These are phyloP conservation scores for Hassar affinis DNA, from an alignment of 2,113 vertebrate species.

Conservation along the genomic window DNA sequence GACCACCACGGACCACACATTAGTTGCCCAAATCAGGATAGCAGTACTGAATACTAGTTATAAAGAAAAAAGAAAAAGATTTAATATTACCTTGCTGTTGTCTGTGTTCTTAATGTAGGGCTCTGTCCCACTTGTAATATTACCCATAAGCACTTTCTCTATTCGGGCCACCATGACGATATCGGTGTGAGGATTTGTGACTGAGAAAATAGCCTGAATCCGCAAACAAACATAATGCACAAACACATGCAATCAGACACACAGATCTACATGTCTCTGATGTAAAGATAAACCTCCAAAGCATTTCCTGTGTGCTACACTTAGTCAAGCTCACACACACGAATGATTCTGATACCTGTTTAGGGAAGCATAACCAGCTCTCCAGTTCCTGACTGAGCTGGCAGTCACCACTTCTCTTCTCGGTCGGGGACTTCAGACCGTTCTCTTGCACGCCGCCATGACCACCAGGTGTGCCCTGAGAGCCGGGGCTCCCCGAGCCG, in stretches of 20 bases:
- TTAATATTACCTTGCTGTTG: slow-evolving; percentile 84
- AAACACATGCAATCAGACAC: slow-evolving; percentile 15
- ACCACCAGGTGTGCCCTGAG: slow-evolving; percentile 26
- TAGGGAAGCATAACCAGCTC: slow-evolving; percentile 90
- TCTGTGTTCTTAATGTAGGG: slow-evolving; percentile 96
- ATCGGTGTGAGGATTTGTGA: slow-evolving; percentile 91
- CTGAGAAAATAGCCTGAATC: slow-evolving; percentile 88
- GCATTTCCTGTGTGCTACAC: slow-evolving; percentile 7
- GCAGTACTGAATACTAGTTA: neutral
- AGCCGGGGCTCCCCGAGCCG: slow-evolving; percentile 46
- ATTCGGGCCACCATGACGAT: slow-evolving; percentile 92
- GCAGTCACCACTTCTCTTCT: slow-evolving; percentile 79
- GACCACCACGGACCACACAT: neutral
- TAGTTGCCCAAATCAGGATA: neutral
- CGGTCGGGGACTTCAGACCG: slow-evolving; percentile 68
- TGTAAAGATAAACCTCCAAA: neutral
- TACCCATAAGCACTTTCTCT: slow-evolving; percentile 95
- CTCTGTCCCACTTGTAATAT: slow-evolving; percentile 86
- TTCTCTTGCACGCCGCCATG: slow-evolving; percentile 77
- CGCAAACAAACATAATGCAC: slow-evolving; percentile 8
- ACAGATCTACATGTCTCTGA: neutral
- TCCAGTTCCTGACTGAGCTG: slow-evolving; percentile 80
- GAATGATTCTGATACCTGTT: slow-evolving; percentile 76
- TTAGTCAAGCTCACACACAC: neutral
- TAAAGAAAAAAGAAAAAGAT: neutral